A percentile compares a stretch with the other conserved stretches of the same genome.
These are phyloP conservation scores for Plagodis dolabraria DNA, from an alignment of 2,888 invertebrate species.

Conservation along the genomic window DNA sequence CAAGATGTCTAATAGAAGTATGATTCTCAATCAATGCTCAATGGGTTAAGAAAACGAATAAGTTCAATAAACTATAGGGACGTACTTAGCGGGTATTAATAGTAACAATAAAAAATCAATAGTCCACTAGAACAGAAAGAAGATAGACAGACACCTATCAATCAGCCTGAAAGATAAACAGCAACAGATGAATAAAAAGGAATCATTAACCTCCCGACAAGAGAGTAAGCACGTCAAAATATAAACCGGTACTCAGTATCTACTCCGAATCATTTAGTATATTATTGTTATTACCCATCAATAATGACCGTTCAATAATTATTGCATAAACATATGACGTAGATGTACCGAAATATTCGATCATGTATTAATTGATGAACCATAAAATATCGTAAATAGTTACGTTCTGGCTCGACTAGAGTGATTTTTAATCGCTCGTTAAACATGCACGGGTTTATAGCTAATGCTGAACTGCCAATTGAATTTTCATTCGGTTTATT, in stretches of 20 bases:
- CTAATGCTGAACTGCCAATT: constrained; percentile 39
- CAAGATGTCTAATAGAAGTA: no score
- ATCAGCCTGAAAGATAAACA: constrained; percentile 23
- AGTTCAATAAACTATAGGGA: no score
- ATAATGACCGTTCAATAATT: constrained; percentile 35
- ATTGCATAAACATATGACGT: constrained; percentile 37
- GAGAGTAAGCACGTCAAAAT: constrained; percentile 20
- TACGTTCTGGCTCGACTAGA: constrained; percentile 43
- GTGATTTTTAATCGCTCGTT: constrained; percentile 62
- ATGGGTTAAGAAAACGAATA: no score
- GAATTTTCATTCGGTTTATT: constrained; percentile 34
- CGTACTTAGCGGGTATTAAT: no score
- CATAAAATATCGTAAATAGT: constrained; percentile 54
- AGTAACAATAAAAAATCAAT: constrained; percentile 21
- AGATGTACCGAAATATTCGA: constrained; percentile 41
- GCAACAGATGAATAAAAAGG: constrained; percentile 14
- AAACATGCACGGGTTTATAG: constrained; percentile 52
- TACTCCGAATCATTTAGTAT: constrained; percentile 18
- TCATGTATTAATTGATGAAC: constrained; percentile 55
- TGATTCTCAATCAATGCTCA: no score
- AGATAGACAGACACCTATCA: constrained; percentile 18
- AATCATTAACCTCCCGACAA: constrained; percentile 20
- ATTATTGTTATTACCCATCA: constrained; percentile 33
- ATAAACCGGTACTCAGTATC: constrained; percentile 16
- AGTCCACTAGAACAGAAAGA: constrained; percentile 9